Base-by-base conservation (phyloP, 2,113 vertebrate genomes). In the Nothoprocta pentlandii region DNA sequence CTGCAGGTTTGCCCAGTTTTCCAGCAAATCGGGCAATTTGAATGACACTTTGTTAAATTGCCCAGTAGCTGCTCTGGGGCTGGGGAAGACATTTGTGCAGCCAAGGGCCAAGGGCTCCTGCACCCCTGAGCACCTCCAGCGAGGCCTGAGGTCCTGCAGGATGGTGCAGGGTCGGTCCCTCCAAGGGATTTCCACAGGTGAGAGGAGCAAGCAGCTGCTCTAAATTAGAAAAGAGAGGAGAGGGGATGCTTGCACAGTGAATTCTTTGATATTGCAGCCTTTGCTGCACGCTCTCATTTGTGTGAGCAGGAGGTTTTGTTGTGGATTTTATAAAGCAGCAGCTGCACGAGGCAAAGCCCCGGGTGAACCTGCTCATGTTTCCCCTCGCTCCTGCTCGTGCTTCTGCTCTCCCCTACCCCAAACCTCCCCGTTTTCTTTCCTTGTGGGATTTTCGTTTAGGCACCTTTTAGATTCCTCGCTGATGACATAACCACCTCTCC, bases 401-500 rank as follows among this genome's bases (percentile, higher is more conserved):
- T 58, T 80, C 15, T 2, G 68, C 49, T 28, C 15, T 82, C 86
- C 81, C 73, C 53, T 39, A 23, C 62, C 87, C 84, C 88, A 32
- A 82, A 20, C 76, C 32, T 54, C 83, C 32, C 80, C 64, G 28
- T 83, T 87, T 88, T 87, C 80, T 94, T 49, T 80, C 88, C 87
- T 47, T 23, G 90, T 61, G 86, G 83, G 54, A 6, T 95, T 95
- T 94, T 84, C 87, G n/a, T 82, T 66, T 42, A 21, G 49, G 62
- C 21, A 76, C 85, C 82, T 86, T 90, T 85, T 34, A 75, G 83
- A 95, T 97, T 96, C 93, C 94, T 96, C 87, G 34, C 71, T 62
- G 1, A 34, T 97, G 95, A 95, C 94, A 95, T 96, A 86, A 91
- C 51, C 42, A 36, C 84, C 2, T 54, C 80, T 90, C 79, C 9